Evolutionary conservation across 1,140 invertebrate species (phyloP).

Genomic region (Lepidotrigona ventralis): DNA sequence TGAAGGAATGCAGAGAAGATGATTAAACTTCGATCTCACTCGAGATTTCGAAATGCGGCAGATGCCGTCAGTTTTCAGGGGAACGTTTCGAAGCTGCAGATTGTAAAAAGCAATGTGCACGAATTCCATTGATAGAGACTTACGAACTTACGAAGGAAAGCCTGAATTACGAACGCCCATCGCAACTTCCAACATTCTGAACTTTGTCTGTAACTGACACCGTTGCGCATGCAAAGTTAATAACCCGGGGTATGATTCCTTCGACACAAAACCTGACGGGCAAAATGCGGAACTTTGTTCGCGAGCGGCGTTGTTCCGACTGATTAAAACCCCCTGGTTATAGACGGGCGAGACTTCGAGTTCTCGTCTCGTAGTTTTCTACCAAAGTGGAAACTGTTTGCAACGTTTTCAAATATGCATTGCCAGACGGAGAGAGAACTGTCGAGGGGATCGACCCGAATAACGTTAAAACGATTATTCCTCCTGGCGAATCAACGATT

Average conservation of each 20-base stretch:
- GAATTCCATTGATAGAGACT: background rate
- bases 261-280: background rate
- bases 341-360: background rate
- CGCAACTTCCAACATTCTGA: background rate
- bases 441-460: background rate
- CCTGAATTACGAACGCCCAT: background rate
- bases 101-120: too few relatives aligned
- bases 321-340: background rate
- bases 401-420: background rate
- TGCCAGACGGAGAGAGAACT: background rate
- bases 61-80: too few relatives aligned
- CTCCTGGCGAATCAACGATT: background rate
- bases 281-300: background rate
- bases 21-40: too few relatives aligned
- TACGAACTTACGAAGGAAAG: background rate
- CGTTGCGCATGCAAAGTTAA: background rate
- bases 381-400: background rate
- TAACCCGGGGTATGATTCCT: background rate
- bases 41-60: too few relatives aligned
- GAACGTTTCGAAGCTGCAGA: too few relatives aligned
- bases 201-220: background rate
- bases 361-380: background rate
- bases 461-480: constrained; percentile 4
- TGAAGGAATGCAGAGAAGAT: too few relatives aligned
- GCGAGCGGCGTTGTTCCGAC: background rate